Base-by-base conservation (phyloP, 1,140 invertebrate genomes). In the Lasioglossum albipes region DNA sequence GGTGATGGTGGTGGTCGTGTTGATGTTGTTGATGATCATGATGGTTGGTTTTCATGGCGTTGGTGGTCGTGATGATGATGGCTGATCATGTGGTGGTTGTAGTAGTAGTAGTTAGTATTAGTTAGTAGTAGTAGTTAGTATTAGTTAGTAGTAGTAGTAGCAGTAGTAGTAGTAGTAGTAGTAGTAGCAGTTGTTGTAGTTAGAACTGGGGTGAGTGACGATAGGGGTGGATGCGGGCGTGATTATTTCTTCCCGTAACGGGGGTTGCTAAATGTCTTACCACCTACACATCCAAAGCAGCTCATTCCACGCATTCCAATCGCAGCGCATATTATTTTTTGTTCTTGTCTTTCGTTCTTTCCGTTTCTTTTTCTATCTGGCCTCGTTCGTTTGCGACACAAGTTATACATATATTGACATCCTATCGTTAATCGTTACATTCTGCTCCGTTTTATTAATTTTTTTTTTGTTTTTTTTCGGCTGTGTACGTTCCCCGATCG, bases 221-320 rank as follows among this genome's bases (percentile, higher is more conserved):
- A 73, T 84, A 81, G 82, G 77, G 84, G 69, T 65, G 88, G 84
- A 91, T 88, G 88, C 84, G 85, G 89, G 82, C 81, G 83, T 84
- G 75, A 87, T 79, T n/a, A 75, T 76, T 59, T 54, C 54, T 77
- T 84, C 85, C 79, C 81, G 68, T 67, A 73, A 82, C 64, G 81
- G 36, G 65, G 82, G 78, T 89, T 79, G 81, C 88, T 92, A 91
- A 65, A 91, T 85, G 83, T 90, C 82, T 91, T 89, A 90, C 85
- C 88, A 89, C 89, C 91, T 93, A 92, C 88, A 93, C 92, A 93
- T 92, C 88, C 90, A 93, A 93, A 93, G 91, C 92, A 91, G 89
- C 89, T 92, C 92, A 93, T 93, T 93, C 91, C 90, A 91, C 90
- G 89, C 92, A 91, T 92, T 87, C 81, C 77, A 86, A 77, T 81